These are phyloP conservation scores for Drosophila teissieri DNA, from an alignment of 1,140 invertebrate genomes.

Conservation along the genomic window DNA sequence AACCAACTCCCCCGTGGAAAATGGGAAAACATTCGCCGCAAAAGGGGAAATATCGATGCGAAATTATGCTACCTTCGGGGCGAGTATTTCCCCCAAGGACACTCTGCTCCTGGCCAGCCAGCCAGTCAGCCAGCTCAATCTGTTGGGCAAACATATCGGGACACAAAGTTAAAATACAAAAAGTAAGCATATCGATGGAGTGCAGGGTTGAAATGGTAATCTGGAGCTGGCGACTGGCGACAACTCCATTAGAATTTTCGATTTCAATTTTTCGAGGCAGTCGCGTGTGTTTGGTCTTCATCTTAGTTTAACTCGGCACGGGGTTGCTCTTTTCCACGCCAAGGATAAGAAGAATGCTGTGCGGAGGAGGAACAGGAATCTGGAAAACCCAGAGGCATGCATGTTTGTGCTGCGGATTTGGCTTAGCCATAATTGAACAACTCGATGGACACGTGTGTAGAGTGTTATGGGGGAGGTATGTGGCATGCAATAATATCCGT, in stretches of 20 bases:
- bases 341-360: conserved; percentile 14
- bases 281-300: conserved; percentile 76
- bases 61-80: not conserved
- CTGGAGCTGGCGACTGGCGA: not conserved
- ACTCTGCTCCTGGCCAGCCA: not conserved
- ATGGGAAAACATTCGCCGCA: not conserved
- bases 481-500: not conserved
- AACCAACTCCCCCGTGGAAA: not conserved
- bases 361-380: not conserved
- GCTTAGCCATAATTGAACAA: conserved; percentile 82
- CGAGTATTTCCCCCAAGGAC: conserved; percentile 27
- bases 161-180: conserved; percentile 28
- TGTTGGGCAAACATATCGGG: conserved; percentile 45
- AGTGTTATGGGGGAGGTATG: not conserved
- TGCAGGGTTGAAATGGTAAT: not conserved
- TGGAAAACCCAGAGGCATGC: conserved; percentile 10
- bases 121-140: conserved; percentile 14
- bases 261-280: conserved; percentile 59
- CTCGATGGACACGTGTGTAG: conserved; percentile 77
- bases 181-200: not conserved
- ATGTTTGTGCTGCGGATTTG: conserved; percentile 76
- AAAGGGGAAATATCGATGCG: conserved; percentile 18
- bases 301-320: conserved; percentile 45
- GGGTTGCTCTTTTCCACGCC: conserved; percentile 57
- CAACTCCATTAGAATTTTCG: conserved; percentile 61